phyloP scores from a whole-genome alignment of 2,797 vertebrate species.

The Spea hammondii region DNA sequence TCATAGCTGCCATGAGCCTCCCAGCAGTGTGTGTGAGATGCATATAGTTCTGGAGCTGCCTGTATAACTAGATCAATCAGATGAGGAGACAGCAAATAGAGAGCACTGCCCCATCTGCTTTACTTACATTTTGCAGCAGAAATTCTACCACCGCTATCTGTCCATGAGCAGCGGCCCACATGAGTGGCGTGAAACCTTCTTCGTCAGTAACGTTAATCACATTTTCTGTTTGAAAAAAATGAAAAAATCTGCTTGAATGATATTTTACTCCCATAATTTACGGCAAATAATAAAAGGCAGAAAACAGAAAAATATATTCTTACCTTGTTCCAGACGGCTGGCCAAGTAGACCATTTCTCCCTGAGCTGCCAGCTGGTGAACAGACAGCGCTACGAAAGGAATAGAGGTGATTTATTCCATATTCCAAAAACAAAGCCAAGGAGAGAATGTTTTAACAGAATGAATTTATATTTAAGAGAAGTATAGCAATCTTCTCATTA shows the following conservation, averaged over 20 bases:
- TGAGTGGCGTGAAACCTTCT: constrained; percentile 95
- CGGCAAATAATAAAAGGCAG: not conserved
- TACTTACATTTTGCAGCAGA: constrained; percentile 91
- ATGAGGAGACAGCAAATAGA: too few relatives aligned
- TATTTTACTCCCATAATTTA: not conserved
- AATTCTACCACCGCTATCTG: constrained; percentile 98
- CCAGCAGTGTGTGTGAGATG: too few relatives aligned
- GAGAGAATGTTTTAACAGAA: not conserved
- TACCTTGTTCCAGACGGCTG: constrained; percentile 96
- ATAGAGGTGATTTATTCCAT: not conserved
- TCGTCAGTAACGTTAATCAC: constrained; percentile 96
- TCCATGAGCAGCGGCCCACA: constrained; percentile 98
- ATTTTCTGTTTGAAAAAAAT: constrained; percentile 75
- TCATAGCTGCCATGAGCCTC: too few relatives aligned
- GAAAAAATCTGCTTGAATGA: not conserved
- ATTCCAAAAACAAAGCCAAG: not conserved
- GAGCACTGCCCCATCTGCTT: constrained; percentile 13
- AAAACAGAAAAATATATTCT: constrained; percentile 26
- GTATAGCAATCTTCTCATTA: too few relatives aligned
- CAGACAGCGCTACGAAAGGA: constrained; percentile 81
- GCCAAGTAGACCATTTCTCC: constrained; percentile 96
- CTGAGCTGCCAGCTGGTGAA: constrained; percentile 95
- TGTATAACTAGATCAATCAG: too few relatives aligned
- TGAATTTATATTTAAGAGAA: not conserved
- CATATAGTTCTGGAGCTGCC: too few relatives aligned